Conservation (phyloP, 2,797 vertebrate genomes). For the Sebastes oblongus region DNA sequence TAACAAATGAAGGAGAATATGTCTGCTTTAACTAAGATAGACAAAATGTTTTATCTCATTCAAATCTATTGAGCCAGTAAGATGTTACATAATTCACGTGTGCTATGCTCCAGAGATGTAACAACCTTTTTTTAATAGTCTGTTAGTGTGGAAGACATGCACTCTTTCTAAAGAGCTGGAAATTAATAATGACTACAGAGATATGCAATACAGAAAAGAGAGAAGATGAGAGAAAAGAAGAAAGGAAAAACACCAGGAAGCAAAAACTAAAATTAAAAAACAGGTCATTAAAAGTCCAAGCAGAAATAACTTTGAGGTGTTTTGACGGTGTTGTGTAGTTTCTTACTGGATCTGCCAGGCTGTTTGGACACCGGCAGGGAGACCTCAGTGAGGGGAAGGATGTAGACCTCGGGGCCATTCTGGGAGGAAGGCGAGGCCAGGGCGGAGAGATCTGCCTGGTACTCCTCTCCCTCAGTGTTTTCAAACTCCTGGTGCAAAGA, state of each 20-base stretch:
- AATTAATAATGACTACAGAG: neutral
- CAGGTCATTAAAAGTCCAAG: neutral
- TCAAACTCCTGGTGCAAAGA: slow-evolving; percentile 90
- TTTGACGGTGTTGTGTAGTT: neutral
- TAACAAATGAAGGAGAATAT: neutral
- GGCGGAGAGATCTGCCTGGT: slow-evolving; percentile 86
- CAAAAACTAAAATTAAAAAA: neutral
- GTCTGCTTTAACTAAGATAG: neutral
- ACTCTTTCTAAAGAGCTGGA: neutral
- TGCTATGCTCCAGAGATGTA: neutral
- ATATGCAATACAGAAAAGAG: neutral
- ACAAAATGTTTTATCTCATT: neutral
- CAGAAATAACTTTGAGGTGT: neutral
- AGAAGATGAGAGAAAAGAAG: neutral
- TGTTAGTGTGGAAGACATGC: neutral
- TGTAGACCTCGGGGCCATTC: slow-evolving; percentile 93
- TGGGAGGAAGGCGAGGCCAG: slow-evolving; percentile 89
- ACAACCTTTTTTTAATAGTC: neutral
- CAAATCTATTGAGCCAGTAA: neutral
- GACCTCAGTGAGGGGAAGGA: slow-evolving; percentile 95
- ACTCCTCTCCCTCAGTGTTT: slow-evolving; percentile 93
- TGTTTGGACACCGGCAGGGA: slow-evolving; percentile 95
- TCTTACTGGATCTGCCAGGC: slow-evolving; percentile 94
- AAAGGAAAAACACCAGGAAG: neutral
- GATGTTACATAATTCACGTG: neutral